A percentile compares a stretch with the other conserved stretches of the same genome.
These are phyloP conservation scores for Melanogrammus aeglefinus DNA, from an alignment of 2,797 vertebrate species.

Conservation along the genomic window DNA sequence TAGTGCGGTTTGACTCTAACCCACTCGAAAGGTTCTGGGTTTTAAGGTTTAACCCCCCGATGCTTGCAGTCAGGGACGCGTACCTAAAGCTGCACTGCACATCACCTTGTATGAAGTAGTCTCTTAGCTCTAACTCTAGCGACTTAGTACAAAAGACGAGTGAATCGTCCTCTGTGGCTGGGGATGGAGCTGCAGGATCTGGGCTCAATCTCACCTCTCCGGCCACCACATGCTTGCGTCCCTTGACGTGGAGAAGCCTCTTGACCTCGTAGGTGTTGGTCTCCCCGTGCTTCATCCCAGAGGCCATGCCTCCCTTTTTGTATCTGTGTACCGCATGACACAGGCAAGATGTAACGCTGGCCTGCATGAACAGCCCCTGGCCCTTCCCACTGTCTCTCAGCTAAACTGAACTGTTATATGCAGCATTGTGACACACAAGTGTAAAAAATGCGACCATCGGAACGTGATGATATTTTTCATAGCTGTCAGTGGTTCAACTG, in stretches of 20 bases:
- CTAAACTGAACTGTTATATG: neutral
- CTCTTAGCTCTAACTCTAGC: neutral
- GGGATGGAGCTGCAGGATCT: neutral
- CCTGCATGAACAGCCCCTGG: neutral
- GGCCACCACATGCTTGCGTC: slow-evolving; percentile 80
- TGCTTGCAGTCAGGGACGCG: no score
- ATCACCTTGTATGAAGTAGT: neutral
- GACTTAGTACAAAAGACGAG: neutral
- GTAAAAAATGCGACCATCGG: neutral
- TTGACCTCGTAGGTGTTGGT: slow-evolving; percentile 78
- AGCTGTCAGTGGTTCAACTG: no score
- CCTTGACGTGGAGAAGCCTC: slow-evolving; percentile 83
- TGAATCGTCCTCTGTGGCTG: neutral
- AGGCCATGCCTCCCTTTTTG: slow-evolving; percentile 80
- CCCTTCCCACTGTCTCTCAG: neutral
- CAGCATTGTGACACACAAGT: neutral
- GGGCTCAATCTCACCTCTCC: slow-evolving; percentile 71
- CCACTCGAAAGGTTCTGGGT: no score
- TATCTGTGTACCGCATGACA: slow-evolving; percentile 39
- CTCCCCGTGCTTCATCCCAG: slow-evolving; percentile 81
- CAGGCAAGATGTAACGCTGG: neutral
- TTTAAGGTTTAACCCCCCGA: no score
- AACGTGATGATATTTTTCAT: neutral
- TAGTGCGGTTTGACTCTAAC: no score
- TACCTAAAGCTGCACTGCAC: no score